Percentiles rank a stretch among this genome's conserved stretches.
Evolutionary conservation across 2,888 invertebrate species (phyloP).

Genomic region (Listrodromus nycthemerus): DNA sequence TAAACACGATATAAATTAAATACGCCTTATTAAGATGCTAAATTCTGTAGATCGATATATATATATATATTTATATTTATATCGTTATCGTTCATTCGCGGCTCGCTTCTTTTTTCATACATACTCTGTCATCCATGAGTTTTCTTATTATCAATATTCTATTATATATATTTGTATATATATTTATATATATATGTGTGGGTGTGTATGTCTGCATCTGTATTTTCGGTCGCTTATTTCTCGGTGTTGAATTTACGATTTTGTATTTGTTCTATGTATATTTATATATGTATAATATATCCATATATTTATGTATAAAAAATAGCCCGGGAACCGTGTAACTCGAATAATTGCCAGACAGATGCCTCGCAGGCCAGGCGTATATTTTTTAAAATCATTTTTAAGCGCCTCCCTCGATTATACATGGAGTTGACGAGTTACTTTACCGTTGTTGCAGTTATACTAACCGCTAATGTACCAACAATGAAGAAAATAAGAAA

Average conservation of each 20-base stretch:
- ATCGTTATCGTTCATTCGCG: constrained; percentile 27
- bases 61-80: constrained; percentile 34
- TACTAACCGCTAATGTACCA: neutral
- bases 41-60: constrained; percentile 38
- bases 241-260: constrained; percentile 39
- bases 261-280: constrained; percentile 59
- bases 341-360: constrained; percentile 63
- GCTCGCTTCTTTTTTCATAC: neutral
- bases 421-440: neutral
- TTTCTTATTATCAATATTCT: constrained; percentile 16
- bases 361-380: constrained; percentile 23
- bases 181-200: constrained; percentile 32
- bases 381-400: neutral
- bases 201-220: neutral
- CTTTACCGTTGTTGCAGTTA: neutral
- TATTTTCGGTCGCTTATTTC: constrained; percentile 25
- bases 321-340: constrained; percentile 75
- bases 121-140: constrained; percentile 4
- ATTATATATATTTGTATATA: constrained; percentile 38
- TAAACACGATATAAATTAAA: constrained; percentile 77
- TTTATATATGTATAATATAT: constrained; percentile 50
- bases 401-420: neutral
- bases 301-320: constrained; percentile 74
- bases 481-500: neutral
- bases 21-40: constrained; percentile 62